A percentile compares a stretch with the other conserved stretches of the same genome.
Conservation (phyloP, 2,797 vertebrate genomes). For the Ptychadena robeensis region DNA sequence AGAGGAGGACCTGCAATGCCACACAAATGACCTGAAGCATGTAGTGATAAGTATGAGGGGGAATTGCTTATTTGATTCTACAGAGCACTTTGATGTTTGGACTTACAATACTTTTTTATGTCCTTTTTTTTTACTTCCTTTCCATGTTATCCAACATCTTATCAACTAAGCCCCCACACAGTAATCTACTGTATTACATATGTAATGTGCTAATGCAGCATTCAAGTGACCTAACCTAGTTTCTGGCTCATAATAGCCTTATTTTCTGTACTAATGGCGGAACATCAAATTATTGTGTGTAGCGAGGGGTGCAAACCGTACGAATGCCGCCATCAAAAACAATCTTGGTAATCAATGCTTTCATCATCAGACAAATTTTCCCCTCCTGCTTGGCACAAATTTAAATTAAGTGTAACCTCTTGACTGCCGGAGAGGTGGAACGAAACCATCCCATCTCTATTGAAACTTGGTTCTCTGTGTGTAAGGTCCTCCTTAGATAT, state of each 20-base stretch:
- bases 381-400: background rate
- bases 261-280: slow-evolving; percentile 9
- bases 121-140: too few species aligned
- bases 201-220: background rate
- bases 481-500: too few species aligned
- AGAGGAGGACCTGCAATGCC: too few species aligned
- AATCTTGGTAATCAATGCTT: background rate
- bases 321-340: background rate
- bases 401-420: background rate
- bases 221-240: background rate
- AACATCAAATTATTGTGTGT: slow-evolving; percentile 4
- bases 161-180: background rate
- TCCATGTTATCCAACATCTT: too few species aligned
- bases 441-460: background rate
- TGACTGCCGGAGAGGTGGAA: background rate
- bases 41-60: too few species aligned
- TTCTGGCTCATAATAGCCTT: background rate
- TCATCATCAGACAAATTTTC: background rate
- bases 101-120: too few species aligned
- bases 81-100: too few species aligned
- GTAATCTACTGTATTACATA: background rate
- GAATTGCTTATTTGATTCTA: too few species aligned
- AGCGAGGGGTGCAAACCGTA: background rate
- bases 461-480: background rate
- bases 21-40: too few species aligned